These are phyloP conservation scores for Meliscaeva auricollis DNA, from an alignment of 2,888 invertebrate genomes.

Conservation along the genomic window DNA sequence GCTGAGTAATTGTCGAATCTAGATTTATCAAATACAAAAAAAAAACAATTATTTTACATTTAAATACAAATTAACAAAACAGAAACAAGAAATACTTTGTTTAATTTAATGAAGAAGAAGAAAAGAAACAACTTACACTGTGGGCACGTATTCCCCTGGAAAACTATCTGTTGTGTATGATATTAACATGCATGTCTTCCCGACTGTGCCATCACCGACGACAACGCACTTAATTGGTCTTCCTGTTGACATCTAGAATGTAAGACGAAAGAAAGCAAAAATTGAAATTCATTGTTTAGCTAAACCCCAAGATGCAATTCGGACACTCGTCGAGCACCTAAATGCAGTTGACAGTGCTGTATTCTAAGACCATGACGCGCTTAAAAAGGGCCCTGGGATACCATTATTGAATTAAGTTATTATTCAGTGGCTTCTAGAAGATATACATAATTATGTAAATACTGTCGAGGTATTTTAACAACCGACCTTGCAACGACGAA, in stretches of 20 bases:
- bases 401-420: no score
- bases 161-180: conserved; percentile 97
- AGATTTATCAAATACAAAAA: conserved; percentile 30
- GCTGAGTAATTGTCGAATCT: conserved; percentile 99
- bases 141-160: conserved; percentile 97
- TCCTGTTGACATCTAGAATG: conserved; percentile 92
- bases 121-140: conserved; percentile 91
- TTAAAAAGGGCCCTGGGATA: no score
- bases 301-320: conserved; percentile 11
- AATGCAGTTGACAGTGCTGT: background rate
- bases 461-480: no score
- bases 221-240: conserved; percentile 96
- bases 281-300: conserved; percentile 30
- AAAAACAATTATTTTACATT: conserved; percentile 1
- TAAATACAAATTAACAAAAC: conserved; percentile 11
- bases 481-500: no score
- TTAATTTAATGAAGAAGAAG: background rate
- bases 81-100: background rate
- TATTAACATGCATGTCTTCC: conserved; percentile 97
- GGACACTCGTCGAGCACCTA: background rate
- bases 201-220: conserved; percentile 96
- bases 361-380: no score
- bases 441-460: no score
- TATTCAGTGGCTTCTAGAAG: no score
- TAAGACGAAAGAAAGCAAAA: conserved; percentile 33